Conservation (phyloP, 2,113 vertebrate genomes). For the Notothenia rossii region DNA sequence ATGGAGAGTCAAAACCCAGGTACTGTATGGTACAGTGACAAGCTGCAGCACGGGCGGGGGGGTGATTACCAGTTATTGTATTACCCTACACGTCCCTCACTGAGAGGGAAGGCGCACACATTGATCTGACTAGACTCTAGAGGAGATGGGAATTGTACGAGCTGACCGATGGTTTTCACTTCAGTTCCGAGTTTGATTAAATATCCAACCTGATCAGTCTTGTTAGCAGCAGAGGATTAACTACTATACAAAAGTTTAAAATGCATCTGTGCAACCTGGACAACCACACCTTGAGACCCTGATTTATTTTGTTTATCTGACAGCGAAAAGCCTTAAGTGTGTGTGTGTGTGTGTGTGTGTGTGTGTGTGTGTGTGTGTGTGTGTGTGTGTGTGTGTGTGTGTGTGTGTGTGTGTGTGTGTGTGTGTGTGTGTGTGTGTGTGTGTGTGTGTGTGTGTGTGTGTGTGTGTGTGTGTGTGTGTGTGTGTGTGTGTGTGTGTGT, state of each 20-base stretch:
- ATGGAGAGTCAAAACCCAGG: conserved; percentile 79
- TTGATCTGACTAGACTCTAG: conserved; percentile 17
- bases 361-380: conserved; percentile 10
- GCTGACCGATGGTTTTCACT: conserved; percentile 36
- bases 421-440: too few relatives aligned
- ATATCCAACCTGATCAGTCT: conserved; percentile 52
- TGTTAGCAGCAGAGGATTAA: conserved; percentile 55
- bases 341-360: not conserved
- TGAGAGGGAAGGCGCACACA: conserved; percentile 3
- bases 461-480: too few relatives aligned
- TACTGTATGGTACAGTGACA: conserved; percentile 53
- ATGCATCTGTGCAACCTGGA: conserved; percentile 27
- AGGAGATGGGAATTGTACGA: conserved; percentile 23
- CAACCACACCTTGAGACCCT: conserved; percentile 38
- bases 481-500: too few relatives aligned
- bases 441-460: too few relatives aligned
- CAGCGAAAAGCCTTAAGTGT: conserved; percentile 38
- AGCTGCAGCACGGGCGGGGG: not conserved
- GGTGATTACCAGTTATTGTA: conserved; percentile 30
- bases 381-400: not conserved
- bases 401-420: conserved; percentile 26
- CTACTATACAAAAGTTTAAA: conserved; percentile 42
- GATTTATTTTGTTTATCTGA: conserved; percentile 43
- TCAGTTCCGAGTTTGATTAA: conserved; percentile 47
- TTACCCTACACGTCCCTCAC: conserved; percentile 17